Conservation (phyloP, 1,140 invertebrate genomes). For the Macrosteles quadrilineatus region DNA sequence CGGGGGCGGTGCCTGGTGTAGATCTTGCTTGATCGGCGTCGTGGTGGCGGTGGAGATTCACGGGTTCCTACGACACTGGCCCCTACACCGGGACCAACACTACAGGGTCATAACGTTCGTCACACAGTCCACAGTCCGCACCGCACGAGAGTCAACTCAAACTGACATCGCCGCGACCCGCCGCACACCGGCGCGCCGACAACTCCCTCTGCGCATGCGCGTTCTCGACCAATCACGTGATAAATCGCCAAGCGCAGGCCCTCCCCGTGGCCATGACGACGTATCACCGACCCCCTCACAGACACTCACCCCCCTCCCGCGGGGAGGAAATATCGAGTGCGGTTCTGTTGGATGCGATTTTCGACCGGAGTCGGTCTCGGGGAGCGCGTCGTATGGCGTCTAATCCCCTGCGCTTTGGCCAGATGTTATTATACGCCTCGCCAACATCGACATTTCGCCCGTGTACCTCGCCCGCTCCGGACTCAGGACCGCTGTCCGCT, state of each 20-base stretch:
- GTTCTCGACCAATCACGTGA: neutral
- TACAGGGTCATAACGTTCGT: too few relatives aligned
- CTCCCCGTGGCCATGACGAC: neutral
- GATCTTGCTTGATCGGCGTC: constrained; percentile 41
- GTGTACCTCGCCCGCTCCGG: neutral
- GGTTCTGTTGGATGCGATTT: neutral
- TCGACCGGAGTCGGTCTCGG: neutral
- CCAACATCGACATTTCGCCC: constrained; percentile 6
- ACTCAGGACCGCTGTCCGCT: too few relatives aligned
- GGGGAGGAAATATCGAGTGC: neutral
- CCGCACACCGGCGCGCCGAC: neutral
- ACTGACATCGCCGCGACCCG: too few relatives aligned
- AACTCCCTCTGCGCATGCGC: neutral
- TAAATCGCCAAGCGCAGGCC: neutral
- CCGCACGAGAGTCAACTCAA: too few relatives aligned
- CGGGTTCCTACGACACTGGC: neutral
- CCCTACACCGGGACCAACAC: too few relatives aligned
- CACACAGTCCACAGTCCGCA: too few relatives aligned
- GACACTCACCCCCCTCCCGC: neutral
- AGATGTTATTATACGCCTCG: neutral
- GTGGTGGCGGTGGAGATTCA: constrained; percentile 33
- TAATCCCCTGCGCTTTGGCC: neutral
- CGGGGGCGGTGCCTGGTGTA: constrained; percentile 37
- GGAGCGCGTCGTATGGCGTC: neutral
- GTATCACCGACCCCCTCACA: neutral